phyloP scores from a whole-genome alignment of 1,140 invertebrate genomes.

The Cydia strobilella region DNA sequence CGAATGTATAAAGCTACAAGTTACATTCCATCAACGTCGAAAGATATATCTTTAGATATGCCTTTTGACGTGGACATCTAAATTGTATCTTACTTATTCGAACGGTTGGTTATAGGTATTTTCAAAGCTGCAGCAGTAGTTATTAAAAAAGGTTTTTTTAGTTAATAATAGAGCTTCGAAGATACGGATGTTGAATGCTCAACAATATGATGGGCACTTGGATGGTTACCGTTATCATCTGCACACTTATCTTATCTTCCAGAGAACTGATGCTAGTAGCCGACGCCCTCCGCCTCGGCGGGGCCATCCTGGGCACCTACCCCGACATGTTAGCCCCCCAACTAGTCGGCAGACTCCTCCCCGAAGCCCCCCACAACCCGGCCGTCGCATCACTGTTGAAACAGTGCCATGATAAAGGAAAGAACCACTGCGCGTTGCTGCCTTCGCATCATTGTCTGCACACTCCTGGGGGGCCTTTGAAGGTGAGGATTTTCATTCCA shows the following conservation, averaged over 20 bases:
- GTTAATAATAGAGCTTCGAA: too few species aligned
- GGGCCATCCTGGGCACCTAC: constrained; percentile 93
- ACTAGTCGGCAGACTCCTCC: constrained; percentile 94
- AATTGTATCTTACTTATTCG: too few species aligned
- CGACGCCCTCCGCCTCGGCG: constrained; percentile 95
- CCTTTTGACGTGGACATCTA: too few species aligned
- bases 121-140: too few species aligned
- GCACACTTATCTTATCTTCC: constrained; percentile 34
- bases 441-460: constrained; percentile 97
- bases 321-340: constrained; percentile 98
- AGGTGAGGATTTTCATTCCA: constrained; percentile 81
- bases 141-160: too few species aligned
- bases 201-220: too few species aligned
- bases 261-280: constrained; percentile 96
- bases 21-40: too few species aligned
- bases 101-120: too few species aligned
- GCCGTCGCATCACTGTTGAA: constrained; percentile 92
- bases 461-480: constrained; percentile 97
- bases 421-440: constrained; percentile 92
- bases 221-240: not conserved
- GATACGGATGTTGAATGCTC: too few species aligned
- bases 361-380: constrained; percentile 91
- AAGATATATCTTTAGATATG: too few species aligned
- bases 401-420: constrained; percentile 94
- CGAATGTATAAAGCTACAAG: too few species aligned